Base-by-base conservation (phyloP, 2,797 vertebrate genomes). In the Pantherophis alleghaniensis region DNA sequence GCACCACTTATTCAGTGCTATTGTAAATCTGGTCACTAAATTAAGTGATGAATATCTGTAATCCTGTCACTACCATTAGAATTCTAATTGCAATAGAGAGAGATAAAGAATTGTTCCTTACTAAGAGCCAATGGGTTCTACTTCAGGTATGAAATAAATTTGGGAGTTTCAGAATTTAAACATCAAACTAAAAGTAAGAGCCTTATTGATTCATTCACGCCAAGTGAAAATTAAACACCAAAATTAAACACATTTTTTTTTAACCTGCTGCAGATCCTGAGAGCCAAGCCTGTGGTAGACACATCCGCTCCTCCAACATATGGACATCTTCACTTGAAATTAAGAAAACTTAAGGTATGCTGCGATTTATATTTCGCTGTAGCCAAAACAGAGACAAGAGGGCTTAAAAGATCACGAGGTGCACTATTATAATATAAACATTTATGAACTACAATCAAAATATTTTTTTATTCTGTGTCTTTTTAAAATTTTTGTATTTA, bases 321-420 rank as follows among this genome's bases (percentile, higher is more conserved):
- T 2, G 0, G 37, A 86, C 98, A 98, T 95, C 94, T 98, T 90
- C 91, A 94, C 32, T 89, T 97, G 91, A 98, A 98, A 53, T 90
- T 97, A 89, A 98, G 98, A 96, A 98, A 97, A 92, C 95, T 96
- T 86, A 97, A 98, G 98, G 98, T 98, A 96, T 1, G 5, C 32
- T 16, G 26, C 1, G 3, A 13, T 7, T n/a, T 89, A 6, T 89
- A 26, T 11, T 90, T 55, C 28, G 13, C 37, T 89, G 20, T 69
- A 42, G 37, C 42, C 47, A 83, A 47, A 83, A 47, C 37, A 47
- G 37, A 83, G 74, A 47, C 74, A 12, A 83, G 74, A 5, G 37
- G 20, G 42, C 12, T 88, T 60, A 83, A 83, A 47, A 83, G 20
- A 24, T 47, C 4, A 83, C 24, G 20, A 79, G 74, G 74, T 22